phyloP scores from a whole-genome alignment of 2,888 invertebrate species.

The Gari tellinella region DNA sequence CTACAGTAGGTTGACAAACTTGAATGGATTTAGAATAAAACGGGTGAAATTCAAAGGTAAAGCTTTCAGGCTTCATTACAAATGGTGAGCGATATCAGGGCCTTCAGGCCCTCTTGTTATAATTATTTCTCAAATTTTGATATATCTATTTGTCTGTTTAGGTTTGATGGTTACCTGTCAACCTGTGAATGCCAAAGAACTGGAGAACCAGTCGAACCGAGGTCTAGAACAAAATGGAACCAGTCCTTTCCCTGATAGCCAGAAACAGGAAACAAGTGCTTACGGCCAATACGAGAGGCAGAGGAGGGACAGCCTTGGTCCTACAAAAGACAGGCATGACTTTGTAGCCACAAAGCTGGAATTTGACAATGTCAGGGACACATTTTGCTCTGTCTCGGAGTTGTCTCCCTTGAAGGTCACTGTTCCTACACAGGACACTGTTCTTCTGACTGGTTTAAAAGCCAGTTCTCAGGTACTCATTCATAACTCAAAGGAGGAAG shows the following conservation, averaged over 20 bases:
- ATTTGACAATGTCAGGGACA: slow-evolving; percentile 68
- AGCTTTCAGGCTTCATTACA: no score
- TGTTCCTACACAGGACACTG: slow-evolving; percentile 72
- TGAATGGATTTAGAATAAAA: no score
- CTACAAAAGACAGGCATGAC: slow-evolving; percentile 19
- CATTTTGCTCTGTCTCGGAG: slow-evolving; percentile 68
- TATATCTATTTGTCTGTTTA: slow-evolving; percentile 29
- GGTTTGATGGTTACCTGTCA: slow-evolving; percentile 77
- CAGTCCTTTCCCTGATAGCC: not conserved
- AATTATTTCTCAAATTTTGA: no score
- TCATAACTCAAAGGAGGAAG: slow-evolving; percentile 58
- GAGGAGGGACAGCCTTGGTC: not conserved
- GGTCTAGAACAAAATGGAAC: slow-evolving; percentile 28
- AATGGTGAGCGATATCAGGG: no score
- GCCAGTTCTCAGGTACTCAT: slow-evolving; percentile 73
- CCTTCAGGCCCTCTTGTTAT: no score
- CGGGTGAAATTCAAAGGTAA: no score
- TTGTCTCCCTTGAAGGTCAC: slow-evolving; percentile 72
- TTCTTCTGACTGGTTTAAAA: slow-evolving; percentile 72
- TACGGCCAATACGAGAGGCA: slow-evolving; percentile 1
- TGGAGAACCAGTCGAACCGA: slow-evolving; percentile 12
- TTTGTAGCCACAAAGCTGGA: slow-evolving; percentile 72
- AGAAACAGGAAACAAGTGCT: not conserved
- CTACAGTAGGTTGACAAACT: no score
- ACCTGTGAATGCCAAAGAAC: slow-evolving; percentile 63